These are phyloP conservation scores for Byasa hedistus DNA, from an alignment of 2,888 invertebrate genomes.

Conservation along the genomic window DNA sequence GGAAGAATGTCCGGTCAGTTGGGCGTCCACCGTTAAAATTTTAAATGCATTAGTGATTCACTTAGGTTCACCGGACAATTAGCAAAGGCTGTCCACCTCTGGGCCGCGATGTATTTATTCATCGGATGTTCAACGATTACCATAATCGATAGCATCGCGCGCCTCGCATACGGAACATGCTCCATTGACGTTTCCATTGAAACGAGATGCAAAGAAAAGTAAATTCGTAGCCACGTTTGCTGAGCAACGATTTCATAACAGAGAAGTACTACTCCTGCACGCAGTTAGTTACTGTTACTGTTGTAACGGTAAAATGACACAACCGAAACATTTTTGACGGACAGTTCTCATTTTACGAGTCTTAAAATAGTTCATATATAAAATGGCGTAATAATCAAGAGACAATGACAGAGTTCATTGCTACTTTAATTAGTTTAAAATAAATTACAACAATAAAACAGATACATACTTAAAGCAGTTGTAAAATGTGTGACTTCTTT, in stretches of 20 bases:
- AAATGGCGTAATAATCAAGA: not conserved
- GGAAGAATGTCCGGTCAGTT: slow-evolving; percentile 51
- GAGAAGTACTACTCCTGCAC: not conserved
- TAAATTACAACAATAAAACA: not conserved
- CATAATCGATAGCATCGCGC: slow-evolving; percentile 76
- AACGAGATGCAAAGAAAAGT: slow-evolving; percentile 54
- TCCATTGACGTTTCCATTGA: slow-evolving; percentile 56
- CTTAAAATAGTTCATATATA: not conserved
- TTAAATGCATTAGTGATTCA: slow-evolving; percentile 69
- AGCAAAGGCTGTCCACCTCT: slow-evolving; percentile 80
- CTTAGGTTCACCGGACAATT: slow-evolving; percentile 76
- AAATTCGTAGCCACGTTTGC: slow-evolving; percentile 21
- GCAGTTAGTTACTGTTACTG: slow-evolving; percentile 23
- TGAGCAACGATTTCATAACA: slow-evolving; percentile 16
- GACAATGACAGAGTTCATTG: not conserved
- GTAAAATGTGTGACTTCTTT: slow-evolving; percentile 16
- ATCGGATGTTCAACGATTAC: slow-evolving; percentile 78
- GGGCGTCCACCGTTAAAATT: slow-evolving; percentile 59
- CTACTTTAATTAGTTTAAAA: too few relatives aligned
- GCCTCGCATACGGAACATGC: slow-evolving; percentile 72
- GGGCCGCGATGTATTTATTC: slow-evolving; percentile 74
- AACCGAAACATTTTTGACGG: slow-evolving; percentile 14
- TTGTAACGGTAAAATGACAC: slow-evolving; percentile 20
- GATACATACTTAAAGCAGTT: not conserved
- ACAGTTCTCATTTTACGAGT: slow-evolving; percentile 6